Evolutionary conservation across 2,797 vertebrate species (phyloP).

Genomic region (Caiman crocodilus): DNA sequence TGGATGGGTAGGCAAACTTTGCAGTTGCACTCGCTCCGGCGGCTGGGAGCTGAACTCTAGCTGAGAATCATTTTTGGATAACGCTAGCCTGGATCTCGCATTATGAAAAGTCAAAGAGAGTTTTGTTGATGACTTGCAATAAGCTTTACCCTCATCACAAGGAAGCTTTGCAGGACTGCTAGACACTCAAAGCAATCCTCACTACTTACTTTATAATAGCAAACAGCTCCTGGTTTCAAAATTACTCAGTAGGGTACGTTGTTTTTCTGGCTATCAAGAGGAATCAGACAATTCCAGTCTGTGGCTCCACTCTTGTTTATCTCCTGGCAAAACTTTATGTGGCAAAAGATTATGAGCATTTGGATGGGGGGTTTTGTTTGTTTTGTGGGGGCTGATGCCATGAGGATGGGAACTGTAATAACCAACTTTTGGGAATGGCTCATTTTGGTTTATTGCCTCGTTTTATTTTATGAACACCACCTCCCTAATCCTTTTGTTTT

Average conservation of each 20-base stretch:
- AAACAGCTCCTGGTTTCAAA: slow-evolving; percentile 27
- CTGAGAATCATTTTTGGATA: background rate
- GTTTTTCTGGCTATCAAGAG: background rate
- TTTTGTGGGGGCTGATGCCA: slow-evolving; percentile 12
- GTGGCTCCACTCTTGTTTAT: slow-evolving; percentile 25
- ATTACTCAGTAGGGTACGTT: slow-evolving; percentile 13
- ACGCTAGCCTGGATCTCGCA: background rate
- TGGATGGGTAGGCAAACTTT: background rate
- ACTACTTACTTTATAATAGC: background rate
- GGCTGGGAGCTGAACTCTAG: accelerated
- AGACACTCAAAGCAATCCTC: background rate
- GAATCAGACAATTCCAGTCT: background rate
- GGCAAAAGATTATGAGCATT: slow-evolving; percentile 31
- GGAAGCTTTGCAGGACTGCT: background rate
- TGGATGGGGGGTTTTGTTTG: slow-evolving; percentile 13
- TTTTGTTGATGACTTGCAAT: background rate
- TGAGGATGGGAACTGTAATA: slow-evolving; percentile 44
- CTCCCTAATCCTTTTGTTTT: slow-evolving; percentile 16
- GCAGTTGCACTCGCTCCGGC: background rate
- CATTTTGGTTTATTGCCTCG: slow-evolving; percentile 41
- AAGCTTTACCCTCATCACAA: background rate
- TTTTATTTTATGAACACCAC: slow-evolving; percentile 56
- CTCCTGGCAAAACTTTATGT: slow-evolving; percentile 14
- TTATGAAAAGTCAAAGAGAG: accelerated
- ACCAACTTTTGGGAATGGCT: background rate